Percentiles rank a stretch among this genome's conserved stretches.
Conservation (phyloP, 2,797 vertebrate species). For the Euthynnus affinis region DNA sequence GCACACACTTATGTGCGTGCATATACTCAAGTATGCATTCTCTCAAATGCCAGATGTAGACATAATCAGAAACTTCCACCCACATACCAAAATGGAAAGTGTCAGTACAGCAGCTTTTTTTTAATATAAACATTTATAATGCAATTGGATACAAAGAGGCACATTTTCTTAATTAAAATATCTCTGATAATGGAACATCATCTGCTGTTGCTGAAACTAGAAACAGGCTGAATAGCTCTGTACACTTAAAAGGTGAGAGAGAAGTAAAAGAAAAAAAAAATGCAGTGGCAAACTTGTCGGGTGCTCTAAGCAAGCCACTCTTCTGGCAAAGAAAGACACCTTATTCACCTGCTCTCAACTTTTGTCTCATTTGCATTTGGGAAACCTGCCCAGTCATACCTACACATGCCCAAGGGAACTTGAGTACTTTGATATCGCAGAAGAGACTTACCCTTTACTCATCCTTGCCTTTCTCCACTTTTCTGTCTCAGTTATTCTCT, state of each 20-base stretch:
- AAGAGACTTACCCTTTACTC: constrained; percentile 36
- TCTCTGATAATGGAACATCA: constrained; percentile 4
- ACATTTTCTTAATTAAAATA: constrained; percentile 11
- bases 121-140: neutral
- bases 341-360: constrained; percentile 52
- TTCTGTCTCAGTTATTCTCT: constrained; percentile 47
- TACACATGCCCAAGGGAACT: constrained; percentile 44
- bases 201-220: constrained; percentile 28
- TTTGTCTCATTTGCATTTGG: constrained; percentile 70
- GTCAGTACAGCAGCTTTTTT: neutral
- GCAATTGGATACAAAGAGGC: neutral
- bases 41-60: constrained; percentile 24
- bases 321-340: constrained; percentile 39
- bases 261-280: constrained; percentile 22
- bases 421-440: constrained; percentile 46
- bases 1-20: neutral
- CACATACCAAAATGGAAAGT: constrained; percentile 7
- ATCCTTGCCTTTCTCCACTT: constrained; percentile 30
- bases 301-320: constrained; percentile 22
- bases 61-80: constrained; percentile 14
- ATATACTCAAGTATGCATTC: constrained; percentile 1
- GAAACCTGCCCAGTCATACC: constrained; percentile 65
- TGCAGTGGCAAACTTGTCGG: constrained; percentile 14
- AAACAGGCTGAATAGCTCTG: constrained; percentile 38
- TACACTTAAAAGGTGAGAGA: constrained; percentile 32